phyloP scores from a whole-genome alignment of 2,113 vertebrate species.

The Hippocampus comes region DNA sequence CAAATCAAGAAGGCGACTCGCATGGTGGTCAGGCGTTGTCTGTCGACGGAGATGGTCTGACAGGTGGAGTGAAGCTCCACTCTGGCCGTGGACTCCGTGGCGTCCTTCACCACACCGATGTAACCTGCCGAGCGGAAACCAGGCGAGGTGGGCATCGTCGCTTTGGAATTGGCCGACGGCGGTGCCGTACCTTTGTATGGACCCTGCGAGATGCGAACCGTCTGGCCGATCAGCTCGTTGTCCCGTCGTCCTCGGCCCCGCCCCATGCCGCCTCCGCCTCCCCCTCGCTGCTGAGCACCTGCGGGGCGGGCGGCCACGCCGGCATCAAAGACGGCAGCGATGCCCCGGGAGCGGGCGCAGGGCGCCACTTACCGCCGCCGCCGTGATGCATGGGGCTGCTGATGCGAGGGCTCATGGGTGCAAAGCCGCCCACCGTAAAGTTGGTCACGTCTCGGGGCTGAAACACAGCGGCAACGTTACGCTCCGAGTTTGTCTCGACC shows the following conservation, averaged over 20 bases:
- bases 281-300: slow-evolving; percentile 73
- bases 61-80: slow-evolving; percentile 94
- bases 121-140: slow-evolving; percentile 73
- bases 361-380: slow-evolving; percentile 71
- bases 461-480: background rate
- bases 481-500: too few species aligned
- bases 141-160: too few species aligned
- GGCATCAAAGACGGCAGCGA: background rate
- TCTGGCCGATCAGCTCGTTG: slow-evolving; percentile 94
- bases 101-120: slow-evolving; percentile 92
- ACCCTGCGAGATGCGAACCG: slow-evolving; percentile 90
- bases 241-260: slow-evolving; percentile 86
- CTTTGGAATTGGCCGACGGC: too few species aligned
- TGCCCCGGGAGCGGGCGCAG: too few species aligned
- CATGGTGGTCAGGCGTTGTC: slow-evolving; percentile 87
- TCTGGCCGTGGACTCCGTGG: slow-evolving; percentile 87
- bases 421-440: slow-evolving; percentile 85
- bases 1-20: slow-evolving; percentile 46
- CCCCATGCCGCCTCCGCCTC: slow-evolving; percentile 75
- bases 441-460: slow-evolving; percentile 92
- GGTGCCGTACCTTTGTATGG: slow-evolving; percentile 85
- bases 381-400: slow-evolving; percentile 92
- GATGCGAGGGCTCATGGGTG: slow-evolving; percentile 93
- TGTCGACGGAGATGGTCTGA: slow-evolving; percentile 94
- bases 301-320: background rate